Conservation (phyloP, 2,888 invertebrate species). For the Hylaea fasciaria region DNA sequence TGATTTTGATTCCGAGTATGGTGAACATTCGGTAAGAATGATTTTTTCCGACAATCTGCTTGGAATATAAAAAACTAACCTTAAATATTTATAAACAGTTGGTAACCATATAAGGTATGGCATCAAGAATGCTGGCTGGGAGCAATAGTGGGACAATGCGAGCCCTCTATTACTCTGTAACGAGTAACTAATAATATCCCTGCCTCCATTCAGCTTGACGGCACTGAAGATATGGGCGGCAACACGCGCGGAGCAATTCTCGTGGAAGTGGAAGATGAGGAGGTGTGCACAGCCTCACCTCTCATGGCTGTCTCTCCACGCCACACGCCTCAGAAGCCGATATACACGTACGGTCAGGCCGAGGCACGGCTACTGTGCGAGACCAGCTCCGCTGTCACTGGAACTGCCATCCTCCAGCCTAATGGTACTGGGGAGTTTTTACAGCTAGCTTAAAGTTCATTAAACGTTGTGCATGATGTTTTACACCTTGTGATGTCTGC, state of each 20-base stretch:
- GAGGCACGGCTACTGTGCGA: constrained; percentile 81
- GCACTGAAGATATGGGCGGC: constrained; percentile 66
- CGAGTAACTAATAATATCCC: too few relatives aligned
- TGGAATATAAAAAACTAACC: too few relatives aligned
- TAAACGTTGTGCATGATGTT: too few relatives aligned
- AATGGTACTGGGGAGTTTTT: constrained; percentile 62
- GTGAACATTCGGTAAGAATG: constrained; percentile 70
- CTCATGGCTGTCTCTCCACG: constrained; percentile 87
- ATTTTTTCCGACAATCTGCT: not conserved
- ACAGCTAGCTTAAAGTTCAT: not conserved
- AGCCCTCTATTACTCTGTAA: too few relatives aligned
- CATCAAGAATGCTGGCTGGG: too few relatives aligned
- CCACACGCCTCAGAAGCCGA: constrained; percentile 88
- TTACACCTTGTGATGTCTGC: too few relatives aligned
- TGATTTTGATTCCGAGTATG: constrained; percentile 85
- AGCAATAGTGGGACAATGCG: too few relatives aligned
- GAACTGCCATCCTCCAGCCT: constrained; percentile 75
- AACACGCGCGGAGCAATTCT: constrained; percentile 90
- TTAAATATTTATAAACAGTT: not conserved
- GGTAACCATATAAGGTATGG: not conserved
- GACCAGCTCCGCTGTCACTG: constrained; percentile 75
- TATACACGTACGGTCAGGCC: constrained; percentile 88
- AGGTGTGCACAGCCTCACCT: constrained; percentile 91
- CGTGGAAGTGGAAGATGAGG: constrained; percentile 92
- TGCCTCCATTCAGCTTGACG: constrained; percentile 55